phyloP scores from a whole-genome alignment of 2,797 vertebrate species.

The Myiotriccus ornatus region DNA sequence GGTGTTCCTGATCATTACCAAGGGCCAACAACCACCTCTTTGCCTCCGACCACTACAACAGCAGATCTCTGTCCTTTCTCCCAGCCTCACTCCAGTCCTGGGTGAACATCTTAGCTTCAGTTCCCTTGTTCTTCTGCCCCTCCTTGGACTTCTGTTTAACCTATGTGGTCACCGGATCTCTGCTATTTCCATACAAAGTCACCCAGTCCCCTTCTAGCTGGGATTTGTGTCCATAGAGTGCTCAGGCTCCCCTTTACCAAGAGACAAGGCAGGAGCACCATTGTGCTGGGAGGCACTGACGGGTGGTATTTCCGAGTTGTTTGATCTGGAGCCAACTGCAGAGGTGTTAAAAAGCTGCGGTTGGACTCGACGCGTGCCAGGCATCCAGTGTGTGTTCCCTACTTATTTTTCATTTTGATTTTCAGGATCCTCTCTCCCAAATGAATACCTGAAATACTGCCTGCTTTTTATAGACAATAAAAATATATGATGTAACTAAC shows the following conservation, averaged over 20 bases:
- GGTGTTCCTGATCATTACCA: background rate
- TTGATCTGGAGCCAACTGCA: slow-evolving; percentile 20
- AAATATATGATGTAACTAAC: background rate
- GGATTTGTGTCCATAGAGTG: background rate
- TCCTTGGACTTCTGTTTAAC: background rate
- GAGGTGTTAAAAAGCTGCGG: slow-evolving; percentile 5
- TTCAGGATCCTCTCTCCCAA: background rate
- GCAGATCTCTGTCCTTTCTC: background rate
- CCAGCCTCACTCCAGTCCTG: background rate
- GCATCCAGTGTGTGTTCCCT: background rate
- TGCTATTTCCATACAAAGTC: background rate
- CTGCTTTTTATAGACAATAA: background rate
- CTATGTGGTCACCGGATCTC: background rate
- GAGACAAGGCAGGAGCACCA: background rate
- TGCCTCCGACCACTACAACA: background rate
- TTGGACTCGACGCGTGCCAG: background rate
- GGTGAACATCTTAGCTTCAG: background rate
- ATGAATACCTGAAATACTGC: background rate
- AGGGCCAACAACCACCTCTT: background rate
- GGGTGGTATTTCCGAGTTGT: background rate
- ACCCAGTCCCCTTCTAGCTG: background rate
- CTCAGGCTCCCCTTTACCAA: background rate
- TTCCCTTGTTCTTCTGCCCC: background rate
- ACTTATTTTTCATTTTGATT: background rate
- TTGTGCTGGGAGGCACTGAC: background rate